These are phyloP conservation scores for Cyanocitta stelleri DNA, from an alignment of 2,113 vertebrate genomes.

Conservation along the genomic window DNA sequence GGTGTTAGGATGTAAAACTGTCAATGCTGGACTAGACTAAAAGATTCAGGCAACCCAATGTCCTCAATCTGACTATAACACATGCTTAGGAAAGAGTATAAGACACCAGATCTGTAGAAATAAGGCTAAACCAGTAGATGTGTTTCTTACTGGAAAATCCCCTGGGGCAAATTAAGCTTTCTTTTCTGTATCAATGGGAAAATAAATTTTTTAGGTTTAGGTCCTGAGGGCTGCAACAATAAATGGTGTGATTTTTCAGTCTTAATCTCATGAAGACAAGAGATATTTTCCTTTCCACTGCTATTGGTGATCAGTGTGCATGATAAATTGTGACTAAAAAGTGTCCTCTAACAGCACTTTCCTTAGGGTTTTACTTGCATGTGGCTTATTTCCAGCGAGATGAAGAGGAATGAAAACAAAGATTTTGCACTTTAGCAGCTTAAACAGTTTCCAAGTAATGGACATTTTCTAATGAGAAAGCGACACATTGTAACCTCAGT, in stretches of 20 bases:
- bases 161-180: neutral
- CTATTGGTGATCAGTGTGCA: neutral
- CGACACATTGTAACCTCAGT: neutral
- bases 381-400: neutral
- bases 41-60: neutral
- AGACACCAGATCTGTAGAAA: neutral
- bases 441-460: neutral
- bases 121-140: neutral
- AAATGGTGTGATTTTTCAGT: neutral
- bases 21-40: neutral
- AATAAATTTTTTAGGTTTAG: neutral
- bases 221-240: neutral
- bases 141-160: neutral
- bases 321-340: neutral
- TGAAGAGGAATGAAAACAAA: neutral
- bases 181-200: neutral
- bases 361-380: neutral
- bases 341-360: neutral
- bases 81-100: neutral
- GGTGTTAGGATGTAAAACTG: neutral
- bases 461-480: neutral
- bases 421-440: neutral
- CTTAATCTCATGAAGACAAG: neutral
- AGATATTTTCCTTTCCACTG: neutral
- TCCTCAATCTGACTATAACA: neutral